These are phyloP conservation scores for Hippopotamyrus pictus DNA, from an alignment of 2,797 vertebrate genomes.

Conservation along the genomic window DNA sequence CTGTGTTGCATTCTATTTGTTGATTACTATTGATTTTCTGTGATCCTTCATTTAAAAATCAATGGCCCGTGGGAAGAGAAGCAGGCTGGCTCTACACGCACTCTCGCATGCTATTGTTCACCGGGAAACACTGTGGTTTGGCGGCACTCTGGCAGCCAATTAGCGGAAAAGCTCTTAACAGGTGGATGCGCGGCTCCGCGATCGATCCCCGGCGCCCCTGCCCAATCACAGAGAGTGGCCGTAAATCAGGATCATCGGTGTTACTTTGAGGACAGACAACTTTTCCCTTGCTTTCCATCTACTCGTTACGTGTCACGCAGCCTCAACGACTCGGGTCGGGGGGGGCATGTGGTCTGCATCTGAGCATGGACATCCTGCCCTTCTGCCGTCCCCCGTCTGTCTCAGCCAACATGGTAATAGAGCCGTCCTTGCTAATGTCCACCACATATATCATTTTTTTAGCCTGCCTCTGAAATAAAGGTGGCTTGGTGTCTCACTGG, in stretches of 20 bases:
- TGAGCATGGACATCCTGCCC: not conserved
- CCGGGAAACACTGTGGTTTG: constrained; percentile 66
- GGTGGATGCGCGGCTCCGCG: constrained; percentile 82
- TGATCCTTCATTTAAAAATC: constrained; percentile 99
- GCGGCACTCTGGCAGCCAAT: constrained; percentile 81
- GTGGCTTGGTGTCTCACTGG: not conserved
- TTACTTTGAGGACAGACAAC: constrained; percentile 73
- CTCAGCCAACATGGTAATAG: not conserved
- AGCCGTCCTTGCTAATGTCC: not conserved
- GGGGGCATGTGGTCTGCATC: not conserved
- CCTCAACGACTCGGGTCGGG: not conserved
- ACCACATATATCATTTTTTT: not conserved
- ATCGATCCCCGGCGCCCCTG: constrained; percentile 86
- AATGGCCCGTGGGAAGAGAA: constrained; percentile 77
- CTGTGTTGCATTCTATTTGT: constrained; percentile 88
- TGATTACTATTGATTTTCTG: constrained; percentile 99
- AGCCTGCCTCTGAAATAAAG: not conserved
- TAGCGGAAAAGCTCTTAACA: constrained; percentile 96
- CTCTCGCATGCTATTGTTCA: constrained; percentile 82
- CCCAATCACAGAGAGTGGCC: constrained; percentile 96
- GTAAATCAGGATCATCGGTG: constrained; percentile 95
- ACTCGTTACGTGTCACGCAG: constrained; percentile 4
- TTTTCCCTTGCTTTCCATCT: constrained; percentile 42
- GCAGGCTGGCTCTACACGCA: constrained; percentile 85
- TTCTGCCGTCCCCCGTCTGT: not conserved